Evolutionary conservation across 2,113 vertebrate species (phyloP).

Genomic region (Gallinago undulata): DNA sequence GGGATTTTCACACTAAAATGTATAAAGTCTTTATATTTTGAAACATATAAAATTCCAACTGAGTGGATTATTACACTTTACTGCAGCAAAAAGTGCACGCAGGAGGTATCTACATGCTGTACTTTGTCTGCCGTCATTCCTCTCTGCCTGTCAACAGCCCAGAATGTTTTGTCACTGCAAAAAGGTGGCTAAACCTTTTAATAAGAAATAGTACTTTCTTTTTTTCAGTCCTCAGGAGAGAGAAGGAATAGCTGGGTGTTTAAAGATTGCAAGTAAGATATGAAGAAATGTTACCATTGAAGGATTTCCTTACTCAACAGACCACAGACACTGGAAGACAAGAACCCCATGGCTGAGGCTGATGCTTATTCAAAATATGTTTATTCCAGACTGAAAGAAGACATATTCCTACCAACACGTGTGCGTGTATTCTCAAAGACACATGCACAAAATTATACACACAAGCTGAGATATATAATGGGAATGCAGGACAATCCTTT

Average conservation of each 20-base stretch:
- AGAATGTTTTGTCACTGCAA: neutral
- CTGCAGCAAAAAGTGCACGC: neutral
- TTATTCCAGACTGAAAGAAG: neutral
- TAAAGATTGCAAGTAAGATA: neutral
- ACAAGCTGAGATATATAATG: accelerated
- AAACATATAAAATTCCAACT: neutral
- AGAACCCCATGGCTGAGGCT: neutral
- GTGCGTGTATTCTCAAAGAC: neutral
- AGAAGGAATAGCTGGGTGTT: neutral
- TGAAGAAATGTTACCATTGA: neutral
- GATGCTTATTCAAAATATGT: neutral
- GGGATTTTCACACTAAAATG: neutral
- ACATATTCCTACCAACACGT: neutral
- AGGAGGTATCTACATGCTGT: neutral
- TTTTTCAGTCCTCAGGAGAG: neutral
- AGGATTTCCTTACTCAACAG: neutral
- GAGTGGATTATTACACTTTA: neutral
- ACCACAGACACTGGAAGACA: neutral
- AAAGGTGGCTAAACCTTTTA: neutral
- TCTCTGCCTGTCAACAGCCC: neutral
- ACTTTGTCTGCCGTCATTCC: neutral
- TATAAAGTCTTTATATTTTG: neutral
- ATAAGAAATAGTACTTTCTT: neutral
- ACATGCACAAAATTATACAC: neutral
- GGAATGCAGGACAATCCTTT: neutral